These are phyloP conservation scores for Coelopa pilipes DNA, from an alignment of 2,888 invertebrate genomes.

Conservation along the genomic window DNA sequence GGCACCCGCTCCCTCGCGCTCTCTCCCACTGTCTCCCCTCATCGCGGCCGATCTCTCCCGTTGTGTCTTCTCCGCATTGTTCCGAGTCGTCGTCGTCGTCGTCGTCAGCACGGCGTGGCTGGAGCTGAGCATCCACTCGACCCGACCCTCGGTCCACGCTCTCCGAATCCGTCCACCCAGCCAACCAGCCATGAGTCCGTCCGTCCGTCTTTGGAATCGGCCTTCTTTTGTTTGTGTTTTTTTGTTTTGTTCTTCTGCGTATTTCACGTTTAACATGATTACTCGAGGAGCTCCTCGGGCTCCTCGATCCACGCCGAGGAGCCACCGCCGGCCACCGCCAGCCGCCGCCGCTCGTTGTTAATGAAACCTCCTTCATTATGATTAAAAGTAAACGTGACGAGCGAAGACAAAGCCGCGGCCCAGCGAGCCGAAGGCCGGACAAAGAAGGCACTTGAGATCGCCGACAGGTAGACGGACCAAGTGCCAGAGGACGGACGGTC, in stretches of 20 bases:
- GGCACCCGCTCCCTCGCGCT: no score
- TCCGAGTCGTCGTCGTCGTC: no score
- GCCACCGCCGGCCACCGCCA: no score
- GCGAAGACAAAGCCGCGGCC: slow-evolving; percentile 4
- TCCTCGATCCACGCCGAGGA: neutral
- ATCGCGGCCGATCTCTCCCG: no score
- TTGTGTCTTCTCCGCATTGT: no score
- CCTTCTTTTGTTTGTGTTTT: neutral
- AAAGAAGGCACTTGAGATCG: slow-evolving; percentile 31
- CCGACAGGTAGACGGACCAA: slow-evolving; percentile 26
- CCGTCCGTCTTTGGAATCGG: no score
- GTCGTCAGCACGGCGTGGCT: no score
- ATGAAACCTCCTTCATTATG: slow-evolving; percentile 33
- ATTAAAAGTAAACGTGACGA: slow-evolving; percentile 25
- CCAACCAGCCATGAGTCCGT: no score
- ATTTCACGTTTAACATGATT: slow-evolving; percentile 32
- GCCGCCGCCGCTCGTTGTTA: slow-evolving; percentile 19
- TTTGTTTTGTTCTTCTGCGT: neutral
- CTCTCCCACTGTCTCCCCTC: no score
- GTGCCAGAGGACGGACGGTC: neutral
- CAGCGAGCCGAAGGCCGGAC: slow-evolving; percentile 6
- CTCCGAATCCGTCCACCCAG: no score
- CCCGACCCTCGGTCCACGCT: neutral
- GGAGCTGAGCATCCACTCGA: no score
- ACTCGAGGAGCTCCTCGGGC: neutral